phyloP scores from a whole-genome alignment of 2,888 invertebrate species.

The Drepanosiphum platanoidis region DNA sequence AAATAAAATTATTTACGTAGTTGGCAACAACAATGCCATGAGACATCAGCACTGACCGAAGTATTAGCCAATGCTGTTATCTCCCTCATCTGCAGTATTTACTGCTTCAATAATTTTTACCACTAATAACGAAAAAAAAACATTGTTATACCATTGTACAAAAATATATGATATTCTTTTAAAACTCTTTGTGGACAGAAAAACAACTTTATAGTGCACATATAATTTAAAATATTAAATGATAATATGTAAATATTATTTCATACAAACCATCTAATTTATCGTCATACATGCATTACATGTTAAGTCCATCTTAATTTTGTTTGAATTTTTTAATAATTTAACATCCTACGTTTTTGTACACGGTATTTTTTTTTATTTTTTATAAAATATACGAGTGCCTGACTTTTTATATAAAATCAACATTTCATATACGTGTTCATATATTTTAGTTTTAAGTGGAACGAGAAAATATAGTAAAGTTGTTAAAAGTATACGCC shows the following conservation, averaged over 20 bases:
- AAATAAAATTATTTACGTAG: neutral
- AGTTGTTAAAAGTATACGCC: no score
- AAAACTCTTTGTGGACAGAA: no score
- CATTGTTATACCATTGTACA: neutral
- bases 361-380: no score
- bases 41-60: neutral
- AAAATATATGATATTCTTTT: no score
- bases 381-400: no score
- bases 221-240: neutral
- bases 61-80: neutral
- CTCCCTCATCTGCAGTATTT: neutral
- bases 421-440: no score
- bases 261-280: conserved; percentile 6
- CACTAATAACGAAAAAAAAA: neutral
- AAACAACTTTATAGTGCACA: neutral
- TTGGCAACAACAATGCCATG: neutral
- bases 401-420: no score
- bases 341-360: neutral
- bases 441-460: no score
- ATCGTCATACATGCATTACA: neutral
- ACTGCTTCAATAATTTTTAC: neutral
- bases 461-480: no score
- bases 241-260: neutral
- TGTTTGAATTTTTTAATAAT: neutral
- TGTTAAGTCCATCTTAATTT: neutral